Evolutionary conservation across 2,113 vertebrate species (phyloP).

Genomic region (Vimba vimba): DNA sequence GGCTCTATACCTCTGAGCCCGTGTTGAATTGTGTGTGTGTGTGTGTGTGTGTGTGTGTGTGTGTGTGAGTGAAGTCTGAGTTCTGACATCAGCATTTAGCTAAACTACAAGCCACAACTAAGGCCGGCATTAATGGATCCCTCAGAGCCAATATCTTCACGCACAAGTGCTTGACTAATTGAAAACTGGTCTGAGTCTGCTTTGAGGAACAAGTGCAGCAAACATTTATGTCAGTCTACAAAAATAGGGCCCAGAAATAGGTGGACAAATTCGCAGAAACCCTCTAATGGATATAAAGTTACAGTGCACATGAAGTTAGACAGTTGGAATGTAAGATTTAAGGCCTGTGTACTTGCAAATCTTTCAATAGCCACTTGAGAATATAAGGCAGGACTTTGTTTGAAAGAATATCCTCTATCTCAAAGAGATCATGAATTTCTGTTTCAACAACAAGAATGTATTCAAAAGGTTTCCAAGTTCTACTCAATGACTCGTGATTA

Average conservation of each 20-base stretch:
- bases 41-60: not conserved
- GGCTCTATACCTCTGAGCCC: not conserved
- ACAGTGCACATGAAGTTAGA: not conserved
- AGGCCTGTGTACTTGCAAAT: not conserved
- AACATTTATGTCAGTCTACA: slow-evolving; percentile 20
- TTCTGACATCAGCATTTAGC: slow-evolving; percentile 53
- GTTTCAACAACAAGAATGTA: not conserved
- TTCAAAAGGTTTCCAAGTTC: not conserved
- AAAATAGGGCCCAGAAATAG: not conserved
- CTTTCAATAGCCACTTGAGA: not conserved
- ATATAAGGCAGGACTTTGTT: not conserved
- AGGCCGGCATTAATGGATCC: slow-evolving; percentile 64
- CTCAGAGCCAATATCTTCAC: slow-evolving; percentile 58
- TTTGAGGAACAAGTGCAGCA: slow-evolving; percentile 52
- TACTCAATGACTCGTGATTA: slow-evolving; percentile 5
- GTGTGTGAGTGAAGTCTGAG: slow-evolving; percentile 45
- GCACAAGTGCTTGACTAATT: slow-evolving; percentile 62
- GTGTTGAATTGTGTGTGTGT: not conserved
- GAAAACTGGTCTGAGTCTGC: slow-evolving; percentile 51
- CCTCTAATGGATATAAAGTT: slow-evolving; percentile 30
- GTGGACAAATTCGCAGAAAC: not conserved
- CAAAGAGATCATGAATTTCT: not conserved
- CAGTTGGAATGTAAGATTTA: slow-evolving; percentile 16
- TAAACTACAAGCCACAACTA: slow-evolving; percentile 21
- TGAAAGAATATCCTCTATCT: not conserved